phyloP scores from a whole-genome alignment of 2,797 vertebrate genomes.

The Hozukius guyotensis region DNA sequence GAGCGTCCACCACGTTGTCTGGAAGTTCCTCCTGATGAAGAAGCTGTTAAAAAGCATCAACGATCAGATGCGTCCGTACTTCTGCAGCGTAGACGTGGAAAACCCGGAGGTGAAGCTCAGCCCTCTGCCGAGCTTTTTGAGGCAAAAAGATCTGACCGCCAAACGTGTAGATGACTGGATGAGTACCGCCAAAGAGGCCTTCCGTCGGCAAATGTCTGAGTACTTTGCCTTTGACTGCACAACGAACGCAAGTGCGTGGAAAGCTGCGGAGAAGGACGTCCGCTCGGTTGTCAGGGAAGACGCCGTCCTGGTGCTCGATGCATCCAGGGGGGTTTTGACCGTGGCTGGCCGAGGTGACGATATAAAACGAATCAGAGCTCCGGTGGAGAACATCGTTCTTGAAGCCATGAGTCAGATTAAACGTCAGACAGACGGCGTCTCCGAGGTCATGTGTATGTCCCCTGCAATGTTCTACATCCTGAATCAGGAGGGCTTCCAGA shows the following conservation, averaged over 20 bases:
- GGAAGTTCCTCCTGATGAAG: constrained; percentile 80
- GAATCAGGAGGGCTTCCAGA: constrained; percentile 69
- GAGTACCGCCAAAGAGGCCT: constrained; percentile 42
- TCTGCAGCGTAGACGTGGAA: constrained; percentile 80
- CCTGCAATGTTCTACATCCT: constrained; percentile 78
- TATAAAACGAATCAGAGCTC: constrained; percentile 58
- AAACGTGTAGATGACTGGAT: constrained; percentile 80
- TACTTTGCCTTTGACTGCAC: constrained; percentile 70
- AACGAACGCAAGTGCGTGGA: constrained; percentile 72
- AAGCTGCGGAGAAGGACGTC: constrained; percentile 65
- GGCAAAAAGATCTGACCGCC: constrained; percentile 64
- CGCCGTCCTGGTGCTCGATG: constrained; percentile 62
- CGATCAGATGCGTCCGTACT: constrained; percentile 75
- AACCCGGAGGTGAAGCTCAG: constrained; percentile 69
- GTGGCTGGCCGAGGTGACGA: constrained; percentile 79
- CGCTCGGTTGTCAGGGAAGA: constrained; percentile 47
- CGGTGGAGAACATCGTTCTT: constrained; percentile 69
- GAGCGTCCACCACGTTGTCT: constrained; percentile 72
- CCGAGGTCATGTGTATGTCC: constrained; percentile 63
- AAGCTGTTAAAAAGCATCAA: constrained; percentile 68
- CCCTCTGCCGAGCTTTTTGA: constrained; percentile 77
- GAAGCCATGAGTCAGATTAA: constrained; percentile 66
- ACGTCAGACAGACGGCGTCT: constrained; percentile 72
- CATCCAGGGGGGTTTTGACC: constrained; percentile 53
- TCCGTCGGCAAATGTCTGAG: constrained; percentile 73